Percentiles rank a stretch among this genome's conserved stretches.
phyloP scores from a whole-genome alignment of 2,113 vertebrate genomes.

The Tachuris rubrigastra region DNA sequence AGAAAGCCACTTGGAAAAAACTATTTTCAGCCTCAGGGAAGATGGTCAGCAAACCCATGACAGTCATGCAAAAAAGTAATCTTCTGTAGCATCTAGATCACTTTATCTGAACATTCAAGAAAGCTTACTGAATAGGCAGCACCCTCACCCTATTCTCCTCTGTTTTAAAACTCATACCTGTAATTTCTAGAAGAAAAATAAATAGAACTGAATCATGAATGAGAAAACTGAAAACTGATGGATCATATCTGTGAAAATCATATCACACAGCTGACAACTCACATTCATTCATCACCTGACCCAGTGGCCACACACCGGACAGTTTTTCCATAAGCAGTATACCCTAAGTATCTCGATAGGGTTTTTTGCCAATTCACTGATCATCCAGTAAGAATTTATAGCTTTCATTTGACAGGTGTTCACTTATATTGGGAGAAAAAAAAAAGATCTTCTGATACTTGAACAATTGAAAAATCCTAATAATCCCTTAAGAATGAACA shows the following conservation, averaged over 20 bases:
- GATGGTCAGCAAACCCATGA: no score
- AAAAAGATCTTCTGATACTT: not conserved
- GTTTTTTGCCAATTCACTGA: not conserved
- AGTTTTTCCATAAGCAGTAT: not conserved
- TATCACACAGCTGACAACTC: not conserved
- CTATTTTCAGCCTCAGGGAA: no score
- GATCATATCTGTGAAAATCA: not conserved
- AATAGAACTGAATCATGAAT: not conserved
- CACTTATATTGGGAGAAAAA: no score
- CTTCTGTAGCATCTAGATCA: not conserved
- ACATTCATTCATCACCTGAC: not conserved
- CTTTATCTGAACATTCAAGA: not conserved
- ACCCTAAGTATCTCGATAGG: not conserved
- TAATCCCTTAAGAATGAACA: not conserved
- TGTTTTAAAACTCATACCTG: not conserved
- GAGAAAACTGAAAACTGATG: not conserved
- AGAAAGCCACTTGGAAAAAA: no score
- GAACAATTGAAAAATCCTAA: not conserved
- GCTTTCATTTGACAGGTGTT: not conserved
- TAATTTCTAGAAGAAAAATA: not conserved
- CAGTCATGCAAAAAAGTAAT: not conserved
- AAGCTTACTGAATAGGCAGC: not conserved
- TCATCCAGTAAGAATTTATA: not conserved
- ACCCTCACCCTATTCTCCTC: not conserved
- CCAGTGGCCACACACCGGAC: accelerated